phyloP scores from a whole-genome alignment of 2,888 invertebrate species.

The Spisula subtruncata region DNA sequence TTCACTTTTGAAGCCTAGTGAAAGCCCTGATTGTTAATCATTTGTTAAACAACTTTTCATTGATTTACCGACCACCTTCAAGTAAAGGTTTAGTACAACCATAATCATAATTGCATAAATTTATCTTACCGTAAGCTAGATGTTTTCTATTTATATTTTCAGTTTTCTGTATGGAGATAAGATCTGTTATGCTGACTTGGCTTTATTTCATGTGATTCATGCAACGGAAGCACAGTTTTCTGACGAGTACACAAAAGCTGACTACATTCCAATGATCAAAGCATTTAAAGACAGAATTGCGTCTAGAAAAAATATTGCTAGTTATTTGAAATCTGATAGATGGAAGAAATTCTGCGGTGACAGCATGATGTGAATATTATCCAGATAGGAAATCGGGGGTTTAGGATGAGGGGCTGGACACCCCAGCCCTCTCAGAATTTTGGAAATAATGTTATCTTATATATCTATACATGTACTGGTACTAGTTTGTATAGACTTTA shows the following conservation, averaged over 20 bases:
- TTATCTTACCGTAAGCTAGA: too few species aligned
- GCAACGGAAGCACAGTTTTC: constrained; percentile 80
- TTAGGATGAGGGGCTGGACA: too few species aligned
- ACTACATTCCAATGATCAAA: constrained; percentile 78
- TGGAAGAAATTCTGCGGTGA: constrained; percentile 78
- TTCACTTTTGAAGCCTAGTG: too few species aligned
- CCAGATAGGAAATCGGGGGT: too few species aligned
- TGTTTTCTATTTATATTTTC: constrained; percentile 16
- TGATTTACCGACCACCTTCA: too few species aligned
- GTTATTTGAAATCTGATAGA: constrained; percentile 79
- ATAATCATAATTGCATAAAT: too few species aligned
- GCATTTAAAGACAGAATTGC: constrained; percentile 78
- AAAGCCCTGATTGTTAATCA: too few species aligned
- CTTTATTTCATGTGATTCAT: constrained; percentile 77
- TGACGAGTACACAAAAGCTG: constrained; percentile 73
- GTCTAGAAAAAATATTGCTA: constrained; percentile 75
- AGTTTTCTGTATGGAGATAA: constrained; percentile 80
- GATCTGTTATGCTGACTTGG: constrained; percentile 81
- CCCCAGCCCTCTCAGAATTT: too few species aligned
- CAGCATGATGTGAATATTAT: constrained; percentile 80
- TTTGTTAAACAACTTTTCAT: too few species aligned
- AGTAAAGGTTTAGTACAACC: too few species aligned
- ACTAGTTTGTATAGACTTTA: neutral
- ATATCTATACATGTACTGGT: too few species aligned
- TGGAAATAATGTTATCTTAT: neutral